Evolutionary conservation across 2,113 vertebrate genomes (phyloP), one percentile per base, ranked within the genome.

Genomic region (Martes martes): DNA sequence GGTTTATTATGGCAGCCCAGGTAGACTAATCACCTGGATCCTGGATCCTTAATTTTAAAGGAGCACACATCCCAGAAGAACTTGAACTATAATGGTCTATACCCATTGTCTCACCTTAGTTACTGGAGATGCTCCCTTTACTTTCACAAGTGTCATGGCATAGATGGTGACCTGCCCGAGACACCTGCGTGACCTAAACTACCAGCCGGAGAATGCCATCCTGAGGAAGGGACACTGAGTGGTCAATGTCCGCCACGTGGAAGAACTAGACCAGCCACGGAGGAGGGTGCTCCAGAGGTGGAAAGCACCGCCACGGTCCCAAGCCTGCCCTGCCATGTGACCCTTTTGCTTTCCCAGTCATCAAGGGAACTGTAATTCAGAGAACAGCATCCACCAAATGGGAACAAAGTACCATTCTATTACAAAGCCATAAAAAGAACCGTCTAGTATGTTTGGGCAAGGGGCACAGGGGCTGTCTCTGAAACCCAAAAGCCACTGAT

Each of bases 381-480:
- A 42, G 9, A 69, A 83, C 26, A 57, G 14, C 23, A 59, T 4
- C 45, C 23, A 55, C 45, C 23, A 47, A 31, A 39, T 26, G 31
- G 71, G 42, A 55, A 23, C 1, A 59, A 69, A 78, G 9, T 63
- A 18, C 13, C 13, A 1, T 26, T 81, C 73, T 74, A 63, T n/a
- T 8, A 63, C 2, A 5, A 89, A 69, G 59, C 50, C 33, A 24
- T 69, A 4, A 28, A 83, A 52, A 31, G 18, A 24, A 2, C 0
- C 36, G 7, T 69, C 15, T 19, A 18, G n/a, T 6, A 39, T 4
- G 7, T 50, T 28, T 47, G 33, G 16, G 19, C 1, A 8, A 31
- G 6, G 7, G 14, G 18, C 7, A 3, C 11, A 2, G 26, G 7
- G 18, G 1, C 23, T 47, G 0, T 4, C n/a, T 33, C 36, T 95